A percentile compares a stretch with the other conserved stretches of the same genome.
These are phyloP conservation scores for Halcyon malimbica DNA, from an alignment of 2,113 vertebrate genomes.

Conservation along the genomic window DNA sequence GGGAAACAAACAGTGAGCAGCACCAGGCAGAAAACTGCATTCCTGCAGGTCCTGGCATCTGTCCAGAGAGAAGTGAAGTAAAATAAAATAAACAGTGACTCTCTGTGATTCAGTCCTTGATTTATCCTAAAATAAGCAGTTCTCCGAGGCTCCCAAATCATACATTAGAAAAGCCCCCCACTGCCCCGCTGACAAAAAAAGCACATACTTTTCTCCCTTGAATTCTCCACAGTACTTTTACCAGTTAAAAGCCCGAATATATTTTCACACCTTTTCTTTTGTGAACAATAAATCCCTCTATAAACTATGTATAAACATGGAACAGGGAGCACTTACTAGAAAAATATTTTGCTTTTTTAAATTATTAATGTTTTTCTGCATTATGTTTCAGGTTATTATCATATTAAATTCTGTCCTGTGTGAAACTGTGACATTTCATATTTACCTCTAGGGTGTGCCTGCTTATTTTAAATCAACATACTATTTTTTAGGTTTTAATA, in stretches of 20 bases:
- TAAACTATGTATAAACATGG: background rate
- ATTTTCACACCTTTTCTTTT: background rate
- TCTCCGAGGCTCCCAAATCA: background rate
- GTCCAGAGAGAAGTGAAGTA: background rate
- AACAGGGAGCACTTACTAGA: background rate
- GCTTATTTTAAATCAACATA: slow-evolving; percentile 15
- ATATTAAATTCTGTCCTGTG: background rate
- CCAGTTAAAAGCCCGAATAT: background rate
- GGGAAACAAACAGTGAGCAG: background rate
- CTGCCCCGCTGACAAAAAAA: accelerated
- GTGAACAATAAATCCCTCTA: background rate
- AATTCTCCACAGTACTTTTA: background rate
- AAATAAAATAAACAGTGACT: background rate
- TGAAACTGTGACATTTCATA: slow-evolving; percentile 10
- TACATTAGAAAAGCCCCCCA: background rate
- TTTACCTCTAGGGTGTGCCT: background rate
- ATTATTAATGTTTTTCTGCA: background rate
- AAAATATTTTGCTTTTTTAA: background rate
- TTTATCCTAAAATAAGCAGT: background rate
- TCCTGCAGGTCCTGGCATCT: background rate
- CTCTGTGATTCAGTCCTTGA: background rate
- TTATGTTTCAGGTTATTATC: background rate
- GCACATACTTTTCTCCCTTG: background rate
- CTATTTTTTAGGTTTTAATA: background rate
- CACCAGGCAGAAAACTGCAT: background rate